Conservation (phyloP, 1,140 invertebrate genomes). For the Pogonomyrmex barbatus region DNA sequence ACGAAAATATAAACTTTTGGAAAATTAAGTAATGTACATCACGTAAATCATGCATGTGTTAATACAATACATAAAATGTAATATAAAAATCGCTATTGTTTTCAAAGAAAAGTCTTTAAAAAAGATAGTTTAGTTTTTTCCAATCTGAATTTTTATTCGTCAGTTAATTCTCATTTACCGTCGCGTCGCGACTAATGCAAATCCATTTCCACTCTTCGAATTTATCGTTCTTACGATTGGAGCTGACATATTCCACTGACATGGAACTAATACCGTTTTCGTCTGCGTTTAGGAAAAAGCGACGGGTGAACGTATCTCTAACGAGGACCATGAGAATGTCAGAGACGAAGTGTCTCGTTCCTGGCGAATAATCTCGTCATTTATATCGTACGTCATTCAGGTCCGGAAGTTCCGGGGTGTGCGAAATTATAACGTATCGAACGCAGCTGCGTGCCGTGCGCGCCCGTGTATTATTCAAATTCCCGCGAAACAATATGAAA, state of each 20-base stretch:
- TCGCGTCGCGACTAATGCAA: constrained; percentile 53
- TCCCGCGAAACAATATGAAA: constrained; percentile 58
- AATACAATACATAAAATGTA: neutral
- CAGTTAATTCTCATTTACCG: constrained; percentile 47
- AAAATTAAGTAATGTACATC: neutral
- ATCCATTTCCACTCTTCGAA: constrained; percentile 33
- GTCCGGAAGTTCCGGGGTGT: neutral
- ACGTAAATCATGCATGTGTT: neutral
- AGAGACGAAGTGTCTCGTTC: constrained; percentile 69
- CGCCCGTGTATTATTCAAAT: constrained; percentile 62
- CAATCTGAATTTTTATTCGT: constrained; percentile 9
- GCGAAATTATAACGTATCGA: constrained; percentile 50
- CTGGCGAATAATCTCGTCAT: constrained; percentile 72
- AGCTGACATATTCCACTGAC: constrained; percentile 62
- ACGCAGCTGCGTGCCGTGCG: constrained; percentile 25
- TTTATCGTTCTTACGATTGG: constrained; percentile 60
- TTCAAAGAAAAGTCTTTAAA: neutral
- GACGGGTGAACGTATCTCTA: constrained; percentile 41
- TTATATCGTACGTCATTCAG: constrained; percentile 68
- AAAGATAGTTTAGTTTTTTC: neutral
- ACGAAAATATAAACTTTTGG: neutral
- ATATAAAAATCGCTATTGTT: neutral
- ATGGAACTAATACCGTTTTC: constrained; percentile 67
- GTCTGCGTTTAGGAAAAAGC: constrained; percentile 67
- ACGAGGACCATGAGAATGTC: constrained; percentile 67